A percentile compares a stretch with the other conserved stretches of the same genome.
These are phyloP conservation scores for Samia ricini DNA, from an alignment of 1,140 invertebrate genomes.

Conservation along the genomic window DNA sequence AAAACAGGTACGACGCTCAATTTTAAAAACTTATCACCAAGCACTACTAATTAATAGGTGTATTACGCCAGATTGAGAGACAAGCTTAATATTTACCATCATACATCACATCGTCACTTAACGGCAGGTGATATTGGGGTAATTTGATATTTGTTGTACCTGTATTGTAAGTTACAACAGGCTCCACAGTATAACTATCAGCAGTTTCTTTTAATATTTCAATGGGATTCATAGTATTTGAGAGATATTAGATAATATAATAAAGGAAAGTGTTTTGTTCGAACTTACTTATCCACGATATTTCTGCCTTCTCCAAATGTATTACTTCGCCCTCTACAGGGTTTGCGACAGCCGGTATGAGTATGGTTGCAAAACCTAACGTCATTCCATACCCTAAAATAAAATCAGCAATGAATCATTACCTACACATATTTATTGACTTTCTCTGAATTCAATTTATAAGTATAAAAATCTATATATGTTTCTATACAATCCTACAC, in stretches of 20 bases:
- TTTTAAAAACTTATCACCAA: too few species aligned
- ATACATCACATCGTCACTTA: too few species aligned
- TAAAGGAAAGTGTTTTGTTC: not conserved
- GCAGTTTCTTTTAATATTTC: not conserved
- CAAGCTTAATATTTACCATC: too few species aligned
- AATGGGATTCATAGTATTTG: not conserved
- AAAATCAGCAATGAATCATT: not conserved
- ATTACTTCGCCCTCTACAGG: conserved; percentile 64
- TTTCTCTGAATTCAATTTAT: not conserved
- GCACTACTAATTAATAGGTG: too few species aligned
- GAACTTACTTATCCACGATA: conserved; percentile 88
- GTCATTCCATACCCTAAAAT: conserved; percentile 84
- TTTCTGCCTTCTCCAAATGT: conserved; percentile 80
- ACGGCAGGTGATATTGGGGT: too few species aligned
- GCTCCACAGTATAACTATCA: too few species aligned
- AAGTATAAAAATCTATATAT: not conserved
- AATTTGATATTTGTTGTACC: too few species aligned
- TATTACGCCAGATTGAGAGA: too few species aligned
- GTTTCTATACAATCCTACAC: too few species aligned
- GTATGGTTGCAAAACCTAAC: conserved; percentile 86
- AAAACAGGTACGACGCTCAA: too few species aligned
- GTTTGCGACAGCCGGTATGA: conserved; percentile 83
- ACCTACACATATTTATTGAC: not conserved
- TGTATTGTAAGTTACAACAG: too few species aligned
- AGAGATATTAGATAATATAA: not conserved